Evolutionary conservation across 2,888 invertebrate species (phyloP), one percentile per base, ranked within the genome.

Genomic region (Camponotus fellah): DNA sequence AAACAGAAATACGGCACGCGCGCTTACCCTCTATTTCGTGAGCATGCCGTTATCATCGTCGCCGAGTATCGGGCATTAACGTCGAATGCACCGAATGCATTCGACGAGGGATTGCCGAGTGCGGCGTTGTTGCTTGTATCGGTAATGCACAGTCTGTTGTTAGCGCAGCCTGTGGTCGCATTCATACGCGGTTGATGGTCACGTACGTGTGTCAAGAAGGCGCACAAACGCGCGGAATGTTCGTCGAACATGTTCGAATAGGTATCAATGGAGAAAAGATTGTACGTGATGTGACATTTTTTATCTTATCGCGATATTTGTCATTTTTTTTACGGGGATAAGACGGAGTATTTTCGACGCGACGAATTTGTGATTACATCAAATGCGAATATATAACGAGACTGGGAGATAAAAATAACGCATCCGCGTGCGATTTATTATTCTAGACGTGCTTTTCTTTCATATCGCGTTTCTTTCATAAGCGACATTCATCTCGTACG

Each of bases 61-160:
- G 79, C 82, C 84, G 85, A 87, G 80, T 82, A 85, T 84, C 85
- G 85, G 53, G 76, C 90, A 85, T 90, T 90, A 88, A 88, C 82
- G 90, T 86, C 85, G 83, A 68, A 86, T 86, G 83, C 86, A 77
- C 69, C 85, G 69, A 68, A 69, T 40, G 79, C 62, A 21, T 58
- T 40, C 40, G 71, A 37, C 17, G 75, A 34, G 21, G 64, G 64
- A 34, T 65, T 64, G 14, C 37, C 17, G 40, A 49, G 12, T 12
- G 12, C 37, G 10, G 10, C 37, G 32, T 46, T 60, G 66, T 82
- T 56, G 82, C 58, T 65, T 76, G 66, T 77, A 82, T 68, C 32
- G 66, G 32, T 82, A 82, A 82, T 60, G 76, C 46, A 46, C 46
- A 43, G 71, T 32, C 26, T 26, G 26, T 26, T 26, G 26, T 26